Percentiles rank a stretch among this genome's conserved stretches.
These are phyloP conservation scores for Forbesichthys papilliferus DNA, from an alignment of 2,113 vertebrate species.

Conservation along the genomic window DNA sequence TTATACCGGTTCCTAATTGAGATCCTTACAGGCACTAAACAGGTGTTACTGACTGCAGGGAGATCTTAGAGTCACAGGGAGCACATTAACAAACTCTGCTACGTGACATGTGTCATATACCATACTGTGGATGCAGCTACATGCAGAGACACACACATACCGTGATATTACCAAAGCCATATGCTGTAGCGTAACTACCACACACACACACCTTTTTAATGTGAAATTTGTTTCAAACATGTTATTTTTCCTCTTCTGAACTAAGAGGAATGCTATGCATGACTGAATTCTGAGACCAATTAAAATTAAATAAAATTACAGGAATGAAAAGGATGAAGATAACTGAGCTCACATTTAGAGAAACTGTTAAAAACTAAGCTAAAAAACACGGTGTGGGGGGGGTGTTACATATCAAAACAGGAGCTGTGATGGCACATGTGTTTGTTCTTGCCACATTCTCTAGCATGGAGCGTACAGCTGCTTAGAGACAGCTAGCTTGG, in stretches of 20 bases:
- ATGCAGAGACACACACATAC: conserved; percentile 22
- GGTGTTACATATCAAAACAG: background rate
- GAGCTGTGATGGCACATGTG: conserved; percentile 16
- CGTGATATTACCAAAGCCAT: conserved; percentile 55
- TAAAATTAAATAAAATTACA: conserved; percentile 60
- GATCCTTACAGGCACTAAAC: conserved; percentile 48
- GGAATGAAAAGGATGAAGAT: conserved; percentile 28
- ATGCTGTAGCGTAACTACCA: conserved; percentile 55
- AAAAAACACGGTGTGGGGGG: no score
- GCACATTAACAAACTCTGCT: conserved; percentile 25
- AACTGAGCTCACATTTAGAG: conserved; percentile 21
- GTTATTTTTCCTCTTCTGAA: conserved; percentile 4
- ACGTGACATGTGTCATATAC: conserved; percentile 58
- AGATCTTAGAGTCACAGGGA: conserved; percentile 34
- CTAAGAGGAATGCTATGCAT: conserved; percentile 47
- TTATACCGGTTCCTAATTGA: conserved; percentile 52
- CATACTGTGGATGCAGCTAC: background rate
- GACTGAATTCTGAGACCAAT: conserved; percentile 58
- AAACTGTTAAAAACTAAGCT: no score
- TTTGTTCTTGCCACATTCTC: conserved; percentile 45
- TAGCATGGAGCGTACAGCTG: conserved; percentile 23
- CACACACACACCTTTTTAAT: conserved; percentile 19
- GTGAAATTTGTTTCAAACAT: no score
- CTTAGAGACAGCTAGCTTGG: conserved; percentile 25
- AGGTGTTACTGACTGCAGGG: conserved; percentile 40